Conservation (phyloP, 1,140 invertebrate genomes). For the Geopemphigus sp. region DNA sequence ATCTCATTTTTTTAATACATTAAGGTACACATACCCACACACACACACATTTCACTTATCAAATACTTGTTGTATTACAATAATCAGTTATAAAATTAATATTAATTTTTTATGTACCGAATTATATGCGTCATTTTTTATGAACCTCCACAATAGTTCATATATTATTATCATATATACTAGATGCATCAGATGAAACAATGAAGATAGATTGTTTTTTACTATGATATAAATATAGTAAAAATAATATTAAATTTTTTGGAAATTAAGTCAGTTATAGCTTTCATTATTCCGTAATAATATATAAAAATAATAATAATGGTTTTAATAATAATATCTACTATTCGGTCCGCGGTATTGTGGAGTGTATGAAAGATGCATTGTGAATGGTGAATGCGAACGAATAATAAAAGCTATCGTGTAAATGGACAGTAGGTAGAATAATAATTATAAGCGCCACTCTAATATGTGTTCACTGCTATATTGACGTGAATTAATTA, state of each 20-base stretch:
- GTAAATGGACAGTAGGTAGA: slow-evolving; percentile 2
- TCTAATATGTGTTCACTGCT: not conserved
- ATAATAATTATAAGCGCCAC: slow-evolving; percentile 7
- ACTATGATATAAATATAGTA: too few relatives aligned
- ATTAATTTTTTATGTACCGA: too few relatives aligned
- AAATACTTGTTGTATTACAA: too few relatives aligned
- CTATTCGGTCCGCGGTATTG: not conserved
- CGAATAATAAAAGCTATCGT: not conserved
- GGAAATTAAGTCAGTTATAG: not conserved
- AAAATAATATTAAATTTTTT: not conserved
- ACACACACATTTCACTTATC: too few relatives aligned
- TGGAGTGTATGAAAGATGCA: not conserved
- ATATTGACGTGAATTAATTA: slow-evolving; percentile 7
- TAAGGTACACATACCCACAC: too few relatives aligned
- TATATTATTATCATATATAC: too few relatives aligned
- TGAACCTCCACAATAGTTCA: too few relatives aligned
- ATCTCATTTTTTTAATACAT: too few relatives aligned
- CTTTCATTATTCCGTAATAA: not conserved
- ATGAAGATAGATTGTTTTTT: too few relatives aligned
- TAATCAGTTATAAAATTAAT: too few relatives aligned
- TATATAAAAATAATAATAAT: slow-evolving; percentile 11
- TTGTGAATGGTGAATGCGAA: not conserved
- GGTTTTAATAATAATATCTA: not conserved
- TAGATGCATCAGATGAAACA: too few relatives aligned
- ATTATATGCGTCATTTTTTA: too few relatives aligned